These are phyloP conservation scores for Albula glossodonta DNA, from an alignment of 2,113 vertebrate species.

Conservation along the genomic window DNA sequence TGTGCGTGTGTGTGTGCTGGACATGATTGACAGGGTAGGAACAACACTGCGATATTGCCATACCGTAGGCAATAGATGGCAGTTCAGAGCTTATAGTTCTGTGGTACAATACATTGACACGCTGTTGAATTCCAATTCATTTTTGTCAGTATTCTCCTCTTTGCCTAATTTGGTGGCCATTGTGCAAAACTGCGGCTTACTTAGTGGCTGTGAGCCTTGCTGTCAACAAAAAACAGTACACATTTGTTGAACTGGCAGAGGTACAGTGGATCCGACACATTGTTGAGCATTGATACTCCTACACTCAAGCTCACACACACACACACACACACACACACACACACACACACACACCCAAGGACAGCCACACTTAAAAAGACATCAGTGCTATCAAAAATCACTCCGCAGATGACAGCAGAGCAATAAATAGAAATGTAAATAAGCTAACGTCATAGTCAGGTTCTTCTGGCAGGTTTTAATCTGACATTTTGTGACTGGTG, in stretches of 20 bases:
- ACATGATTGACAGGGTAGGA: background rate
- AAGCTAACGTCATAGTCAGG: background rate
- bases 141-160: too few relatives aligned
- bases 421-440: conserved; percentile 3
- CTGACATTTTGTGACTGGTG: background rate
- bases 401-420: background rate
- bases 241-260: background rate
- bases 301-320: background rate
- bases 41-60: too few relatives aligned
- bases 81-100: too few relatives aligned
- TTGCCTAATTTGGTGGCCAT: background rate
- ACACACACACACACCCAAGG: background rate
- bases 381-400: background rate
- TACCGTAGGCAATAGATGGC: too few relatives aligned
- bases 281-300: background rate
- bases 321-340: background rate
- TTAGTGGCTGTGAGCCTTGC: background rate
- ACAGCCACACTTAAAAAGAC: background rate
- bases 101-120: too few relatives aligned
- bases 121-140: too few relatives aligned
- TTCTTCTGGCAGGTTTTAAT: background rate
- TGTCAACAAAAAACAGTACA: background rate
- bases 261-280: background rate
- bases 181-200: background rate
- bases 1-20: background rate